Conservation (phyloP, 2,888 invertebrate species). For the Drosophila lutescens region DNA sequence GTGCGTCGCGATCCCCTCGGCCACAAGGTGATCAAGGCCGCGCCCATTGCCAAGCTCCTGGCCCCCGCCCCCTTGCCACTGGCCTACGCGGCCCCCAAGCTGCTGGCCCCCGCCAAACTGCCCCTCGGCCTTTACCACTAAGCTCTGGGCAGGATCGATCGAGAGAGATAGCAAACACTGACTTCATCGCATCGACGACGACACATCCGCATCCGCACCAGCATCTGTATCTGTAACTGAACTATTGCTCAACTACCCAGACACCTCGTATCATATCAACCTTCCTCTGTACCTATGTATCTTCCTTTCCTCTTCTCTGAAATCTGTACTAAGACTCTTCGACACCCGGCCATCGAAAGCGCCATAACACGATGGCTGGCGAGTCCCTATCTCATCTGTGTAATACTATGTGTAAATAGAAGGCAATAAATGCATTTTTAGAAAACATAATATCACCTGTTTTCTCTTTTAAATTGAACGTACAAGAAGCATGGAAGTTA, state of each 20-base stretch:
- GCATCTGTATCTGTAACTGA: slow-evolving; percentile 43
- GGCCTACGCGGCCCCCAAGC: slow-evolving; percentile 75
- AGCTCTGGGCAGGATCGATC: slow-evolving; percentile 13
- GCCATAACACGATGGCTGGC: slow-evolving; percentile 15
- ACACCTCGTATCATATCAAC: slow-evolving; percentile 29
- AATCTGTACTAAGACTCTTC: slow-evolving; percentile 45
- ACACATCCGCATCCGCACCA: slow-evolving; percentile 43
- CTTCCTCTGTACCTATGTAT: slow-evolving; percentile 17
- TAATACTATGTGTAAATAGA: slow-evolving; percentile 62
- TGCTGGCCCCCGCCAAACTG: slow-evolving; percentile 63
- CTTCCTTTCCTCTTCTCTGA: slow-evolving; percentile 19
- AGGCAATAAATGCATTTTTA: slow-evolving; percentile 75
- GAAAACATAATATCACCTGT: slow-evolving; percentile 17
- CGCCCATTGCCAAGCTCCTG: slow-evolving; percentile 81
- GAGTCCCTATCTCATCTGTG: slow-evolving; percentile 56
- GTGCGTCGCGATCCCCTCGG: slow-evolving; percentile 85
- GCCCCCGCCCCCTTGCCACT: slow-evolving; percentile 73
- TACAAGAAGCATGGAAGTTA: too few species aligned
- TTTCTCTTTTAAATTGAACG: too few species aligned
- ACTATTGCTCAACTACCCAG: slow-evolving; percentile 24
- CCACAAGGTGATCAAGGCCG: slow-evolving; percentile 82
- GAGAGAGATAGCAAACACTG: slow-evolving; percentile 69
- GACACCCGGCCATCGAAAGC: slow-evolving; percentile 23
- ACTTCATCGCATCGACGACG: slow-evolving; percentile 72
- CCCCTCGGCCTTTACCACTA: slow-evolving; percentile 61